Percentiles rank a stretch among this genome's conserved stretches.
These are phyloP conservation scores for Samia ricini DNA, from an alignment of 1,140 invertebrate species.

Conservation along the genomic window DNA sequence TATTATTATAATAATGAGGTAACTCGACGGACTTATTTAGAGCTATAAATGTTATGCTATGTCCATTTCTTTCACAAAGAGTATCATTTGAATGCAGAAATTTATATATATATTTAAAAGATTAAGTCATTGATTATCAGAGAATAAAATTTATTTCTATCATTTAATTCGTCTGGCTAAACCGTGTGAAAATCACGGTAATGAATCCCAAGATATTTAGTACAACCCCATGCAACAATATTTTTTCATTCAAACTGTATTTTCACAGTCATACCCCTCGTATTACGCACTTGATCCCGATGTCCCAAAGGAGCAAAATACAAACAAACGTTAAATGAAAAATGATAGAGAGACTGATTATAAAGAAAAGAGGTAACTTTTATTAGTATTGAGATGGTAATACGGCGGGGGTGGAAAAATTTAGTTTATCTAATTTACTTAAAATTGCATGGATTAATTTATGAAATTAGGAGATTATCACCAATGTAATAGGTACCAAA, in stretches of 20 bases:
- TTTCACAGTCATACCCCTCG: slow-evolving; percentile 10
- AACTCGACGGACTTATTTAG: too few relatives aligned
- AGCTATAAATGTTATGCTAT: too few relatives aligned
- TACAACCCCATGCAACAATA: slow-evolving; percentile 37
- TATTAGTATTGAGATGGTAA: too few relatives aligned
- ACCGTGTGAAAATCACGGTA: slow-evolving; percentile 44
- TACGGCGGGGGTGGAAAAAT: too few relatives aligned
- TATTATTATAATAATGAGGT: too few relatives aligned
- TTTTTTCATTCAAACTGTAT: slow-evolving; percentile 67
- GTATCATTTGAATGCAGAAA: too few relatives aligned
- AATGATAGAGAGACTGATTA: slow-evolving; percentile 55
- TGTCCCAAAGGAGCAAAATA: slow-evolving; percentile 52
- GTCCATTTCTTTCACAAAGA: too few relatives aligned
- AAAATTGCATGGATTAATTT: too few relatives aligned
- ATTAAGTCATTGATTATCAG: neutral
- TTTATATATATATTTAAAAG: too few relatives aligned
- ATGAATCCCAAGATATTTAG: slow-evolving; percentile 45
- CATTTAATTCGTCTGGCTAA: neutral
- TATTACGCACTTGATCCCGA: slow-evolving; percentile 54
- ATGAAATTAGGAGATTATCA: too few relatives aligned
- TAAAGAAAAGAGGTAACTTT: slow-evolving; percentile 15
- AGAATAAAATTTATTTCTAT: neutral
- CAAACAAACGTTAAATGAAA: slow-evolving; percentile 68
- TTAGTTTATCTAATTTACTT: too few relatives aligned
- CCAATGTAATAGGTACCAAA: too few relatives aligned